These are phyloP conservation scores for Polyommatus iphigenia DNA, from an alignment of 2,888 invertebrate species.

Conservation along the genomic window DNA sequence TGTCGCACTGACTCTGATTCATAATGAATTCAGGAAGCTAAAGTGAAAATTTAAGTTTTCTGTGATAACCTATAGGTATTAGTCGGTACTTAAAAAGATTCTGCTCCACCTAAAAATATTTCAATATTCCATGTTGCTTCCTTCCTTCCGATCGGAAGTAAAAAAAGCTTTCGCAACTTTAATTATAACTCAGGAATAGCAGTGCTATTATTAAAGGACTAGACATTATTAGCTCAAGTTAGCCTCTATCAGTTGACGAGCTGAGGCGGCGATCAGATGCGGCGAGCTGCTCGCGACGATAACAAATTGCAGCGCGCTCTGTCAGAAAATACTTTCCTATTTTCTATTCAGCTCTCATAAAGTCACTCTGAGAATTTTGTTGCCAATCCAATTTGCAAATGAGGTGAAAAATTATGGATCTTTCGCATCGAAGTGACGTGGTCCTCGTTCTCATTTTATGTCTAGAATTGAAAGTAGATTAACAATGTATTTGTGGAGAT, in stretches of 20 bases:
- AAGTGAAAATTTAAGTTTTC: no score
- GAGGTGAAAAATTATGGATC: not conserved
- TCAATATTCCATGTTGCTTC: not conserved
- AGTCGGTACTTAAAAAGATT: not conserved
- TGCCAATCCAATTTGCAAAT: slow-evolving; percentile 15
- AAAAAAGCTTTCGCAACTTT: not conserved
- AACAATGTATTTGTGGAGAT: not conserved
- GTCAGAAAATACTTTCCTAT: slow-evolving; percentile 48
- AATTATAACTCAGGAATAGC: not conserved
- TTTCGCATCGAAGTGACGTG: slow-evolving; percentile 1
- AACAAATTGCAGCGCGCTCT: slow-evolving; percentile 49
- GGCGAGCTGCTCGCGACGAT: slow-evolving; percentile 50
- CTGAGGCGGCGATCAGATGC: slow-evolving; percentile 50
- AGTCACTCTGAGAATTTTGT: slow-evolving; percentile 3
- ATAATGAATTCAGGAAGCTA: not conserved
- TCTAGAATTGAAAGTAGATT: not conserved
- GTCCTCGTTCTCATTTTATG: not conserved
- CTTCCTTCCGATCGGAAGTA: not conserved
- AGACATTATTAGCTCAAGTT: slow-evolving; percentile 14
- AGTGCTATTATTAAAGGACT: slow-evolving; percentile 9
- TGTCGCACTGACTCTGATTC: not conserved
- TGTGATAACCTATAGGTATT: not conserved
- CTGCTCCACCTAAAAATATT: not conserved
- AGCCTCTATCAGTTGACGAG: not conserved
- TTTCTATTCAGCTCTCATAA: slow-evolving; percentile 34